phyloP scores from a whole-genome alignment of 2,888 invertebrate genomes.

The Griposia aprilina region DNA sequence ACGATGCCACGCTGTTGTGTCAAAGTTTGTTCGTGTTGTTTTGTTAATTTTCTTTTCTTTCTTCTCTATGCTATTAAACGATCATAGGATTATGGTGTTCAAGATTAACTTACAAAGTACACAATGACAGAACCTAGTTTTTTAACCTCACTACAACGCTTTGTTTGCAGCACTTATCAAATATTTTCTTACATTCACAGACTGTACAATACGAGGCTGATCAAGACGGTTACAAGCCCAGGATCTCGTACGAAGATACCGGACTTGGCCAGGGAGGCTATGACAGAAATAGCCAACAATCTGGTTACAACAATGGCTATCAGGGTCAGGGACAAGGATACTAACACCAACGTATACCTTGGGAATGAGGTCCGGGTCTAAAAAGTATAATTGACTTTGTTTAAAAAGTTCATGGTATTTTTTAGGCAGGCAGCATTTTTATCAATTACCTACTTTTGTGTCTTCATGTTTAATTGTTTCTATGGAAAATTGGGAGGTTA shows the following conservation, averaged over 20 bases:
- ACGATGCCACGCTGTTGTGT: no score
- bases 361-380: slow-evolving; percentile 27
- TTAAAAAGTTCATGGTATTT: slow-evolving; percentile 24
- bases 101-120: neutral
- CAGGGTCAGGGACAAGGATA: slow-evolving; percentile 66
- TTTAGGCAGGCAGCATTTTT: slow-evolving; percentile 19
- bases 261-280: slow-evolving; percentile 76
- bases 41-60: neutral
- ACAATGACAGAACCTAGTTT: neutral
- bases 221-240: slow-evolving; percentile 92
- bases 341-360: slow-evolving; percentile 49
- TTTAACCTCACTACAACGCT: neutral
- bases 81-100: neutral
- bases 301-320: slow-evolving; percentile 69
- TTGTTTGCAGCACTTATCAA: neutral
- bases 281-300: slow-evolving; percentile 71
- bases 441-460: slow-evolving; percentile 6
- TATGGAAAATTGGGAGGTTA: neutral
- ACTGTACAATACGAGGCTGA: slow-evolving; percentile 93
- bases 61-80: neutral
- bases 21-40: neutral
- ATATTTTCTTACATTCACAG: slow-evolving; percentile 74
- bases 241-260: slow-evolving; percentile 92
- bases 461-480: neutral
- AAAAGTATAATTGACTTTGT: slow-evolving; percentile 30